phyloP scores from a whole-genome alignment of 2,888 invertebrate species.

The Pterostichus niger region DNA sequence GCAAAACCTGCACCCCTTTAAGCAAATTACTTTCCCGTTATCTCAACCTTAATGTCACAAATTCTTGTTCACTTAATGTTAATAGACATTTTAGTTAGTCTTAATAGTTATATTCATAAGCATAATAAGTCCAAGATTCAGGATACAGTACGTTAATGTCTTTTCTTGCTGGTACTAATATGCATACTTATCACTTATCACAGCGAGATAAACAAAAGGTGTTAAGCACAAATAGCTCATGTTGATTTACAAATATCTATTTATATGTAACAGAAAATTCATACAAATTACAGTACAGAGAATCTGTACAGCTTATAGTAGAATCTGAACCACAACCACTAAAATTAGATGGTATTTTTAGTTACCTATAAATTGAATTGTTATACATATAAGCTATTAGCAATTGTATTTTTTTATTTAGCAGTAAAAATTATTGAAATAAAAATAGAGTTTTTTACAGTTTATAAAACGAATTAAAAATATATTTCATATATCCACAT shows the following conservation, averaged over 20 bases:
- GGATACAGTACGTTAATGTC: slow-evolving; percentile 38
- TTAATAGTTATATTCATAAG: slow-evolving; percentile 35
- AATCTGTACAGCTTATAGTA: no score
- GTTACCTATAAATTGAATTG: no score
- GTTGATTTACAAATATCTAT: background rate
- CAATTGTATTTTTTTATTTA: no score
- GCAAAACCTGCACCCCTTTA: slow-evolving; percentile 24
- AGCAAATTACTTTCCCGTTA: slow-evolving; percentile 37
- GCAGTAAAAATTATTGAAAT: no score
- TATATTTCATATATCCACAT: no score
- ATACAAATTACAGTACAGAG: no score
- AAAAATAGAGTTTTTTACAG: no score
- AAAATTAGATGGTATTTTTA: no score
- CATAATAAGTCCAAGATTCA: slow-evolving; percentile 30
- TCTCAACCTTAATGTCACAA: slow-evolving; percentile 22
- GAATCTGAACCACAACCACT: no score
- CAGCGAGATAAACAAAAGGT: slow-evolving; percentile 18
- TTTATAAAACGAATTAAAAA: no score
- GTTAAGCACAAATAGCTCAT: background rate
- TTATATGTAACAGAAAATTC: no score
- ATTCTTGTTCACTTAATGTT: slow-evolving; percentile 27
- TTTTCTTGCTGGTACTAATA: slow-evolving; percentile 13
- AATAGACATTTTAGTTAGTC: slow-evolving; percentile 34
- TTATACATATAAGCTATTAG: no score
- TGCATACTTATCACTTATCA: slow-evolving; percentile 20